Base-by-base conservation (phyloP, 2,113 vertebrate genomes). In the Atlantisia rogersi region DNA sequence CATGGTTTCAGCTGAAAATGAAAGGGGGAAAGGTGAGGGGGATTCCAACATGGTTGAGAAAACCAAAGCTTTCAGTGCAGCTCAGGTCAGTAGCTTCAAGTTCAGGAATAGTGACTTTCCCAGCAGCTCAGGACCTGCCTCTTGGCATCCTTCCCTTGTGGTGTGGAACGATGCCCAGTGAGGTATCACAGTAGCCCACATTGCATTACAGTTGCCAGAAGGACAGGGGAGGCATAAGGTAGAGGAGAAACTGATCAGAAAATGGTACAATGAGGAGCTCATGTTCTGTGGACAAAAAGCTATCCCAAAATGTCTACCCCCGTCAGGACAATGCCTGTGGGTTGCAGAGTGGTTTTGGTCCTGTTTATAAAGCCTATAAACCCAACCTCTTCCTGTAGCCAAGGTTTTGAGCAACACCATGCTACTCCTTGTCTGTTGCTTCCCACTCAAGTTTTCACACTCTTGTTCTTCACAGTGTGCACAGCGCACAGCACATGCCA, bases 21-120 rank as follows among this genome's bases (percentile, higher is more conserved):
- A 53, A 73, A 29, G 3, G 20, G 20, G 2, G 29, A 74, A 22
- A 46, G 32, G 21, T 0, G 1, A 73, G 15, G 14, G 25, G 9
- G 12, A 73, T 29, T 48, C 9, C 35, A n/a, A 53, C 0, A 2
- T 3, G 0, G 12, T 1, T 56, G 37, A 55, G 25, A 50, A 71
- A 86, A 59, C 17, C 8, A 10, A 69, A 78, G 24, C 1, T 0
- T 63, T 87, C 44, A 32, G 25, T n/a, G 21, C 25, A 84, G 63
- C 18, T 56, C 53, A 68, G 32, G 35, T 15, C 22, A 39, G 22
- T 8, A 88, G 42, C 39, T 35, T 53, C 32, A 55, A 22, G 1
- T 16, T 58, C 32, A 12, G 7, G 29, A 6, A 15, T 35, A 65
- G 56, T 6, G 2, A 6, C 31, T 76, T 55, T 79, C 52, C 29